Conservation (phyloP, 2,888 invertebrate species). For the Nemotelus nigrinus region DNA sequence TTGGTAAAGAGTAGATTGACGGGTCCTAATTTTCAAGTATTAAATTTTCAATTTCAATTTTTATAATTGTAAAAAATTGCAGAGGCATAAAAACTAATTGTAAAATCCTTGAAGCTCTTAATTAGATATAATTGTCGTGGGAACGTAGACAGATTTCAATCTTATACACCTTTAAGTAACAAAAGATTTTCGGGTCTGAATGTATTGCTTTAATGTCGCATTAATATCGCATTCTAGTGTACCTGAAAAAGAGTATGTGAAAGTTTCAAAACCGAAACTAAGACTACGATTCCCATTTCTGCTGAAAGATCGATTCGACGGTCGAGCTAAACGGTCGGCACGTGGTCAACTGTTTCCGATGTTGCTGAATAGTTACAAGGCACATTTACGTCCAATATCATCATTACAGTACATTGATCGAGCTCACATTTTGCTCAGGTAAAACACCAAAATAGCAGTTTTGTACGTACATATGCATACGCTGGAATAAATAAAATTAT, state of each 20-base stretch:
- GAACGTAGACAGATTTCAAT: not conserved
- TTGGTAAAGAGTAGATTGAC: conserved; percentile 17
- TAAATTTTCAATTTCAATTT: too few relatives aligned
- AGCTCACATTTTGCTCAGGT: conserved; percentile 76
- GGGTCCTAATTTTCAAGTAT: conserved; percentile 7
- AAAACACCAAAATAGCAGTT: conserved; percentile 49
- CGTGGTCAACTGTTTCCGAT: conserved; percentile 72
- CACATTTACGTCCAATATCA: conserved; percentile 76
- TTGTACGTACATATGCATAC: not conserved
- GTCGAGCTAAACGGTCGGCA: conserved; percentile 74
- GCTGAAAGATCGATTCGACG: conserved; percentile 73
- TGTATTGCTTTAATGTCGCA: not conserved
- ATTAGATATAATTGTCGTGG: too few relatives aligned
- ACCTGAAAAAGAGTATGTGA: conserved; percentile 62
- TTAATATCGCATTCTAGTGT: conserved; percentile 54
- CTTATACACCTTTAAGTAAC: not conserved
- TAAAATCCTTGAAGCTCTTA: too few relatives aligned
- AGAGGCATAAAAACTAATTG: too few relatives aligned
- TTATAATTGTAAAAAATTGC: too few relatives aligned
- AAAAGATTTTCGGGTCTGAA: not conserved
- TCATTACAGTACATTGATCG: conserved; percentile 74
- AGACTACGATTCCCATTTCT: conserved; percentile 78
- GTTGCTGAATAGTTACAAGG: conserved; percentile 76
- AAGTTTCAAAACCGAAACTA: conserved; percentile 71
- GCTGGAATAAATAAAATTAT: not conserved